Percentiles rank a stretch among this genome's conserved stretches.
Evolutionary conservation across 2,888 invertebrate species (phyloP).

Genomic region (Chaitophorus viminalis): DNA sequence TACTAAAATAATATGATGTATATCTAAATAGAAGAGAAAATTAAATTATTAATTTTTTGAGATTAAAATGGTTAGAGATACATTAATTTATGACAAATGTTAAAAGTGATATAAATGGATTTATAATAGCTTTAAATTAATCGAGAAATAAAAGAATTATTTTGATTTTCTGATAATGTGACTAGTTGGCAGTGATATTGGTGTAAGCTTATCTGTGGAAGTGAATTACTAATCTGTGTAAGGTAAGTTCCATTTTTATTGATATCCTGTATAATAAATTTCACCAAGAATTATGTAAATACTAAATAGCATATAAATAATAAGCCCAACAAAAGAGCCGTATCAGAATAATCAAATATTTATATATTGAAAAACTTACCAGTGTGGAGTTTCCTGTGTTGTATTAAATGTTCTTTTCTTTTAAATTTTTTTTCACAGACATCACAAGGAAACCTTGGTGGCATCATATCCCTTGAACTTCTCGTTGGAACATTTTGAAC

Average conservation of each 20-base stretch:
- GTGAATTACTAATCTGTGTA: not conserved
- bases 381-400: slow-evolving; percentile 75
- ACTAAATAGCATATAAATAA: not conserved
- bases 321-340: too few species aligned
- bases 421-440: slow-evolving; percentile 75
- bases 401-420: slow-evolving; percentile 76
- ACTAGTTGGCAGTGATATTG: too few species aligned
- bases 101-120: too few species aligned
- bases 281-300: not conserved
- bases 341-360: not conserved
- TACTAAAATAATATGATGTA: too few species aligned
- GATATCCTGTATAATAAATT: not conserved
- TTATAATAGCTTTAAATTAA: too few species aligned
- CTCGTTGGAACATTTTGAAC: slow-evolving; percentile 35
- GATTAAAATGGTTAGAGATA: too few species aligned
- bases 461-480: slow-evolving; percentile 47
- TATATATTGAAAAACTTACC: slow-evolving; percentile 66
- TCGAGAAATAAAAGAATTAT: too few species aligned
- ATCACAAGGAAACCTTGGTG: slow-evolving; percentile 68
- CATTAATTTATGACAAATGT: too few species aligned
- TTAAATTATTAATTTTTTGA: too few species aligned
- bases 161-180: too few species aligned
- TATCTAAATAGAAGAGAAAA: too few species aligned
- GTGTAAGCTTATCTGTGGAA: too few species aligned
- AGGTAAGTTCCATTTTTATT: not conserved